phyloP scores from a whole-genome alignment of 2,888 invertebrate species.

The Sphaeridia pumilis region DNA sequence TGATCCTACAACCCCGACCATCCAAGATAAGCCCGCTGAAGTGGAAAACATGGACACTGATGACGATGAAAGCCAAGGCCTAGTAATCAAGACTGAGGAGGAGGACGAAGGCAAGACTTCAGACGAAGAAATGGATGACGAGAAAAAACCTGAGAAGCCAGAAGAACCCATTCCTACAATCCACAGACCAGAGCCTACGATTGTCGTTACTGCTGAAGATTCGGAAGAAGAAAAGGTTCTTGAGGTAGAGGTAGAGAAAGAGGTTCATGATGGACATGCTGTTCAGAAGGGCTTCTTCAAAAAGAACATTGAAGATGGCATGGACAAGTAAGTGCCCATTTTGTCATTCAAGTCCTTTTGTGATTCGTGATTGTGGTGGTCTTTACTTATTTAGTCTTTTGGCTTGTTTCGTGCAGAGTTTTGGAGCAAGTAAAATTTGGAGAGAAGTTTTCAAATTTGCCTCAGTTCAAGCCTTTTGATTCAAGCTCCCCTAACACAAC shows the following conservation, averaged over 20 bases:
- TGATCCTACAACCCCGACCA: neutral
- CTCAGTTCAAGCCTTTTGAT: constrained; percentile 90
- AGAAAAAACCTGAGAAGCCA: neutral
- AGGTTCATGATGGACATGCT: constrained; percentile 31
- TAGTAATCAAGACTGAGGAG: too few relatives aligned
- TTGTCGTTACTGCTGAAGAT: neutral
- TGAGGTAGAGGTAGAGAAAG: constrained; percentile 1
- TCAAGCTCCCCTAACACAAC: constrained; percentile 78
- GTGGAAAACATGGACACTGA: constrained; percentile 4
- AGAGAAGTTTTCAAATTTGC: constrained; percentile 85
- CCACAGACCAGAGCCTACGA: constrained; percentile 12
- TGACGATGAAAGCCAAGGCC: constrained; percentile 4
- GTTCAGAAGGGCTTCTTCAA: constrained; percentile 66
- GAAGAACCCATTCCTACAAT: neutral
- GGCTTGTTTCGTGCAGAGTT: constrained; percentile 51
- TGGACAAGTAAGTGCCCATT: constrained; percentile 72
- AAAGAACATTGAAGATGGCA: constrained; percentile 78
- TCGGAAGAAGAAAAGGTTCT: neutral
- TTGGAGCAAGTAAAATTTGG: constrained; percentile 91
- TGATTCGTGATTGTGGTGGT: too few relatives aligned
- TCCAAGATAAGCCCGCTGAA: neutral
- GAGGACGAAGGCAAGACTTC: constrained; percentile 9
- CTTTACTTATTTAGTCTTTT: neutral
- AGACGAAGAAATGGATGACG: too few relatives aligned
- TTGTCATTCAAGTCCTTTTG: too few relatives aligned